Evolutionary conservation across 2,113 vertebrate genomes (phyloP).

Genomic region (Lampris incognitus): DNA sequence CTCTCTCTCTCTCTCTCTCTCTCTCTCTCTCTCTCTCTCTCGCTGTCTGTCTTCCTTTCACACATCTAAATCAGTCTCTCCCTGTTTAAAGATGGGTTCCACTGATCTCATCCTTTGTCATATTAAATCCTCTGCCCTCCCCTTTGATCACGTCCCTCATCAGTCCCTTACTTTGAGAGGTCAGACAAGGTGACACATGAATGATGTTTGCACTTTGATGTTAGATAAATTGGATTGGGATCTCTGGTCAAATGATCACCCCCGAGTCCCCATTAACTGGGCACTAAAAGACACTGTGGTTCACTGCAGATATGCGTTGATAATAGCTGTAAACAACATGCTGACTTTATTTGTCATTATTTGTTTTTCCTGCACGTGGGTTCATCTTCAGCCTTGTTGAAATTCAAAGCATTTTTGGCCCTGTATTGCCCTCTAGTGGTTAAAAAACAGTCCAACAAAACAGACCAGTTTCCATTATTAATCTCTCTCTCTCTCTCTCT

Average conservation of each 20-base stretch:
- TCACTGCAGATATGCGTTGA: too few relatives aligned
- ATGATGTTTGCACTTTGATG: too few relatives aligned
- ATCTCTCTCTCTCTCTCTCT: background rate
- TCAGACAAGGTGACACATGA: too few relatives aligned
- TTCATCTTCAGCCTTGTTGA: background rate
- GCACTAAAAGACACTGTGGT: too few relatives aligned
- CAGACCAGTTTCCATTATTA: background rate
- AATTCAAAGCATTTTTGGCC: background rate
- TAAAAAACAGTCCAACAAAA: background rate
- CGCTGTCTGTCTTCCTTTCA: background rate
- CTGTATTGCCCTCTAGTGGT: slow-evolving; percentile 34
- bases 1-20: background rate
- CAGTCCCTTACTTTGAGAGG: too few relatives aligned
- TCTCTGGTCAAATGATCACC: too few relatives aligned
- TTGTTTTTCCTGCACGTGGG: background rate
- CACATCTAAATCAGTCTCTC: background rate
- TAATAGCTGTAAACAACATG: too few relatives aligned
- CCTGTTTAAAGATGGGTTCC: background rate
- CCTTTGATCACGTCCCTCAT: background rate
- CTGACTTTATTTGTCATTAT: too few relatives aligned
- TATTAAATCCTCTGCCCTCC: background rate
- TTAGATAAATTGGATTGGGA: too few relatives aligned
- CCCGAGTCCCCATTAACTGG: too few relatives aligned
- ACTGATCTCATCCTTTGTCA: background rate
- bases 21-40: background rate